Evolutionary conservation across 1,140 invertebrate genomes (phyloP), one percentile per base, ranked within the genome.

Genomic region (Formica selysi): DNA sequence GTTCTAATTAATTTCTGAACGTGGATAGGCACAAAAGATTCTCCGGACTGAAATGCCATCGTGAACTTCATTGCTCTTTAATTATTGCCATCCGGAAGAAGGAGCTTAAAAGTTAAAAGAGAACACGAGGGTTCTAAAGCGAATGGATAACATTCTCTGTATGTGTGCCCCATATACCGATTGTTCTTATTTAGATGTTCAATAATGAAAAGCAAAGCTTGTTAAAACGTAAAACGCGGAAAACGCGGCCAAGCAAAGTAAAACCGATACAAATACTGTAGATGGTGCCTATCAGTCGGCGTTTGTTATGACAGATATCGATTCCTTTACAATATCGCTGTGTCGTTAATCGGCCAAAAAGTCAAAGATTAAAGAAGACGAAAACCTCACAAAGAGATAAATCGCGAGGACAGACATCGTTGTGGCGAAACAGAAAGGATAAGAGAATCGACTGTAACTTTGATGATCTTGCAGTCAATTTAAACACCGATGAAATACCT

Each of bases 401-500:
- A 48, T 38, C 68, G 38, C 57, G 19, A 44, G 29, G 48, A 44
- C 41, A 29, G 78, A 44, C 38, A 13, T 48, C 22, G 13, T n/a
- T 51, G 48, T 26, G 22, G 44, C n/a, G 61, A 89, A 90, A 80
- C 78, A 73, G 81, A 83, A 83, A 68, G 68, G 78, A 73, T 59
- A 51, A 22, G 29, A 90, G 65, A 85, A 88, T 90, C 78, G 87
- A 89, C 64, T 74, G 79, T 89, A 88, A 88, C 85, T 91, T 88
- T 89, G 89, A 91, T 85, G 90, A 88, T 59, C 76, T 78, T 74
- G 89, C 87, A 81, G 80, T 90, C 90, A 90, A 90, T 90, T 91
- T 90, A 80, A 90, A 90, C 85, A 71, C 48, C 89, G 85, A 91
- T 91, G 90, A 91, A 90, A 91, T 88, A 85, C 89, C 84, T 88